phyloP scores from a whole-genome alignment of 2,113 vertebrate species.

The Zingel zingel region DNA sequence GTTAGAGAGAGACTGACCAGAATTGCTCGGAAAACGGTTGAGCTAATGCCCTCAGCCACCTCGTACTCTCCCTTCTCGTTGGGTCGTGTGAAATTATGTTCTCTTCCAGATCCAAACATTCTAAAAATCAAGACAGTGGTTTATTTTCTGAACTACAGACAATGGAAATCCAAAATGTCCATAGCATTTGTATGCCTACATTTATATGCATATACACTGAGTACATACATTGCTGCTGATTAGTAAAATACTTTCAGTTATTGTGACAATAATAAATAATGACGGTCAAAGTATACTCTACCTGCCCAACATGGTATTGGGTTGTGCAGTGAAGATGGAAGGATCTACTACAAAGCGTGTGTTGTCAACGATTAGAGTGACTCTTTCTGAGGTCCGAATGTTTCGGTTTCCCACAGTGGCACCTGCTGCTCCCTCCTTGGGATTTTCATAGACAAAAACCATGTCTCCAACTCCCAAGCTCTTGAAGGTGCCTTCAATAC shows the following conservation, averaged over 20 bases:
- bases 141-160: constrained; percentile 29
- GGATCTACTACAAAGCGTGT: constrained; percentile 99
- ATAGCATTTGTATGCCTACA: not conserved
- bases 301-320: constrained; percentile 99
- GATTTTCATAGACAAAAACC: constrained; percentile 97
- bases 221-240: not conserved
- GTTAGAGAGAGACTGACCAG: constrained; percentile 86
- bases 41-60: constrained; percentile 98
- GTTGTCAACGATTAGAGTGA: constrained; percentile 98
- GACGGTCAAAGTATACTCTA: constrained; percentile 55
- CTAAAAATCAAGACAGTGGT: constrained; percentile 72
- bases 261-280: not conserved
- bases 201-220: not conserved
- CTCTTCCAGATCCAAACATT: constrained; percentile 99
- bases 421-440: constrained; percentile 87
- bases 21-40: constrained; percentile 97
- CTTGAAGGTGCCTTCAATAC: constrained; percentile 93
- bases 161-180: not conserved
- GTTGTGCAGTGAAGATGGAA: constrained; percentile 96
- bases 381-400: constrained; percentile 92
- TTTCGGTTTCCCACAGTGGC: constrained; percentile 82
- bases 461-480: constrained; percentile 88
- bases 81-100: constrained; percentile 98
- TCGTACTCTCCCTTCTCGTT: constrained; percentile 99
- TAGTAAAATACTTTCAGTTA: not conserved